These are phyloP conservation scores for Melieria crassipennis DNA, from an alignment of 2,888 invertebrate species.

Conservation along the genomic window DNA sequence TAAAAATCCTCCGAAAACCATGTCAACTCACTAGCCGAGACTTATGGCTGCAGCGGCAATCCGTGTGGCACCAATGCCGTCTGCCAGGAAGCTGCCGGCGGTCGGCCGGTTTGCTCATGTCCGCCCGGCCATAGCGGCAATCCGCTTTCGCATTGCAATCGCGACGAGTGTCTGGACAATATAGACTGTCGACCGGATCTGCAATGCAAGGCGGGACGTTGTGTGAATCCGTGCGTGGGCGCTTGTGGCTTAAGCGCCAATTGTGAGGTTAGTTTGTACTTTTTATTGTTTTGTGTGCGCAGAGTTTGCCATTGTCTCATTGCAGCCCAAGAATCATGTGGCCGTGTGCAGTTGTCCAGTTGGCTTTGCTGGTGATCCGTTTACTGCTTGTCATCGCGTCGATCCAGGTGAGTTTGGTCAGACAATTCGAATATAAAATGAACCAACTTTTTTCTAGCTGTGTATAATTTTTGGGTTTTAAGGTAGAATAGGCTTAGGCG, in stretches of 20 bases:
- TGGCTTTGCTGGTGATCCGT: conserved; percentile 83
- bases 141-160: conserved; percentile 77
- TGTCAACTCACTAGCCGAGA: conserved; percentile 30
- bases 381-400: conserved; percentile 75
- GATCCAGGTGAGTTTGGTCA: conserved; percentile 74
- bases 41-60: conserved; percentile 68
- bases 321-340: conserved; percentile 74
- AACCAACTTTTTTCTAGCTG: no score
- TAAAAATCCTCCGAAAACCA: neutral
- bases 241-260: conserved; percentile 80
- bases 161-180: conserved; percentile 81
- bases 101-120: conserved; percentile 83
- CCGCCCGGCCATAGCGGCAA: conserved; percentile 83
- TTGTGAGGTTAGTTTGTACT: conserved; percentile 71
- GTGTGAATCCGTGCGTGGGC: conserved; percentile 81
- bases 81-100: conserved; percentile 72
- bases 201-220: conserved; percentile 80
- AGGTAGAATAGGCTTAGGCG: no score
- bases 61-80: conserved; percentile 77
- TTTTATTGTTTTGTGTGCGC: neutral
- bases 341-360: conserved; percentile 82
- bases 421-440: no score
- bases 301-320: conserved; percentile 8
- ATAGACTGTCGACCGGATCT: conserved; percentile 78
- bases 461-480: no score